These are phyloP conservation scores for Brachyptera risi DNA, from an alignment of 2,888 invertebrate species.

Conservation along the genomic window DNA sequence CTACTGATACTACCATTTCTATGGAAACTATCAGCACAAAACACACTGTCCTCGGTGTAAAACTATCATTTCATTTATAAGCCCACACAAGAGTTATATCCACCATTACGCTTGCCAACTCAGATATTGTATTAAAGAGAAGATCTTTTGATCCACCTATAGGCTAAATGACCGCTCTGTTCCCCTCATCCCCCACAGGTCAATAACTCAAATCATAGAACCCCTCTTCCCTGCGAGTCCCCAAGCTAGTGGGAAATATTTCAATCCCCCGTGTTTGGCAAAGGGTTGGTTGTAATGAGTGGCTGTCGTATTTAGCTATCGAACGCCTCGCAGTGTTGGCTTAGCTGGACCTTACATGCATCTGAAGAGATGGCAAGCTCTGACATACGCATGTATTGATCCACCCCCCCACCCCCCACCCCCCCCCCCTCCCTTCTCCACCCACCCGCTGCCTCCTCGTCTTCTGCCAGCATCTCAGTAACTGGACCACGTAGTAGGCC, in stretches of 20 bases:
- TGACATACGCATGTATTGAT: conserved; percentile 16
- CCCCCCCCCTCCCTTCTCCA: background rate
- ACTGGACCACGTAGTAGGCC: background rate
- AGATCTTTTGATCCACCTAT: too few species aligned
- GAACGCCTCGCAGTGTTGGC: background rate
- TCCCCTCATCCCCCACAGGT: too few species aligned
- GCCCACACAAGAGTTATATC: too few species aligned
- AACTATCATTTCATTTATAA: too few species aligned
- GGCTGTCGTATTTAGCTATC: background rate
- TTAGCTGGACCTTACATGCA: background rate
- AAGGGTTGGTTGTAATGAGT: background rate
- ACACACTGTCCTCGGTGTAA: background rate
- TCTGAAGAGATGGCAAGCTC: background rate
- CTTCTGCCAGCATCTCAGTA: background rate
- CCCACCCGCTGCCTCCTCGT: background rate
- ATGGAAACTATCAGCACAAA: background rate
- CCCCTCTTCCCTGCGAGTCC: too few species aligned
- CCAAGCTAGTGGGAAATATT: too few species aligned
- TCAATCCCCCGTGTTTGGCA: too few species aligned
- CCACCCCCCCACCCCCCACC: background rate
- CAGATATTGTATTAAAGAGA: too few species aligned
- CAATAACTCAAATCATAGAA: too few species aligned
- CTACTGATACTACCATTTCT: background rate
- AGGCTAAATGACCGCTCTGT: too few species aligned
- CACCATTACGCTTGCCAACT: too few species aligned